phyloP scores from a whole-genome alignment of 2,797 vertebrate genomes.

The Neomorphus geoffroyi region DNA sequence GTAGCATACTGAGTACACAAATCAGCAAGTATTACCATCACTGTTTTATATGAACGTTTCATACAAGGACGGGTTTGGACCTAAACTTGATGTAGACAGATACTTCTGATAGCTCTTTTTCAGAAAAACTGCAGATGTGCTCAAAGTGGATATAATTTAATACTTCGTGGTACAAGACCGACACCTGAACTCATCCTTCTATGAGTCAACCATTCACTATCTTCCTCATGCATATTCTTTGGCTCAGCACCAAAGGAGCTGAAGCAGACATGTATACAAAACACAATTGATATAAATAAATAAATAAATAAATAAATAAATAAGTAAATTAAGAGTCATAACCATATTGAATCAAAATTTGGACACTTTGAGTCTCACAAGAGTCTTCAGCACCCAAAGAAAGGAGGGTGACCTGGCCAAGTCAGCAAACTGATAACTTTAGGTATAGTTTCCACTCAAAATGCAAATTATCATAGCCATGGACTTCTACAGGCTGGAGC shows the following conservation, averaged over 20 bases:
- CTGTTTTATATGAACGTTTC: background rate
- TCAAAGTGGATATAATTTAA: background rate
- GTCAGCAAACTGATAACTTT: background rate
- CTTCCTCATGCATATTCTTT: background rate
- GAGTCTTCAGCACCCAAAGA: background rate
- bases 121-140: fast-evolving
- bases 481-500: background rate
- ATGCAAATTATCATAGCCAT: background rate
- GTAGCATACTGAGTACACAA: background rate
- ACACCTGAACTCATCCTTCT: background rate
- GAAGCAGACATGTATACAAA: background rate
- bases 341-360: background rate
- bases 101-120: background rate
- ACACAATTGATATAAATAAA: background rate
- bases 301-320: background rate
- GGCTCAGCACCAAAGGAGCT: background rate
- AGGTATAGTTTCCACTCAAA: background rate
- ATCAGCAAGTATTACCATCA: background rate
- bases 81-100: background rate
- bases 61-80: background rate
- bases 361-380: background rate
- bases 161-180: background rate
- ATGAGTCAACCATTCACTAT: background rate
- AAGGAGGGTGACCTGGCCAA: background rate
- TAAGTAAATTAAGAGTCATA: background rate